These are phyloP conservation scores for Oreohelix idahoensis DNA, from an alignment of 1,140 invertebrate species.

Conservation along the genomic window DNA sequence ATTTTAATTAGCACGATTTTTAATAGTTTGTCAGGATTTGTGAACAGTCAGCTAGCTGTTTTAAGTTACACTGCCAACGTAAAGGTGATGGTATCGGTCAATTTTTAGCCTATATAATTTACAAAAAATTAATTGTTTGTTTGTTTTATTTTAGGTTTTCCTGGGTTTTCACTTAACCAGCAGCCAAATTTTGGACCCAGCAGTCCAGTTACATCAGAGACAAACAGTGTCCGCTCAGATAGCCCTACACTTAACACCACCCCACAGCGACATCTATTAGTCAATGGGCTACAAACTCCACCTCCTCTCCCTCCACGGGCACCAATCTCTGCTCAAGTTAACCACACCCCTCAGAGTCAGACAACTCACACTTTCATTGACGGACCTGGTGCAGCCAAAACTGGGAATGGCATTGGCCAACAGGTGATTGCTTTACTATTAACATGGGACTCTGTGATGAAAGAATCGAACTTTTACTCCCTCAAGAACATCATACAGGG, in stretches of 20 bases:
- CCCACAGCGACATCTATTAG: conserved; percentile 63
- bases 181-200: conserved; percentile 84
- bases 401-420: conserved; percentile 11
- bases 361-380: conserved; percentile 39
- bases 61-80: no score
- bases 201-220: conserved; percentile 86
- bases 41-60: no score
- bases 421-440: no score
- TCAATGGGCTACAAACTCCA: conserved; percentile 75
- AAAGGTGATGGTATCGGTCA: no score
- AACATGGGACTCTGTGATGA: no score
- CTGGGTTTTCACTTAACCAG: conserved; percentile 67
- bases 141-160: background rate
- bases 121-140: no score
- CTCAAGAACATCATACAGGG: no score
- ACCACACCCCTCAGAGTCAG: conserved; percentile 51
- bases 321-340: conserved; percentile 51
- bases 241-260: conserved; percentile 78
- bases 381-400: background rate
- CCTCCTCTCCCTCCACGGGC: conserved; percentile 81
- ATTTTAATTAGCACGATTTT: no score
- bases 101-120: no score
- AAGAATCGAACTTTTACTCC: no score
- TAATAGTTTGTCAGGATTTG: no score
- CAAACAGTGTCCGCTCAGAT: conserved; percentile 90